Evolutionary conservation across 1,140 invertebrate species (phyloP).

Genomic region (Diprion similis): DNA sequence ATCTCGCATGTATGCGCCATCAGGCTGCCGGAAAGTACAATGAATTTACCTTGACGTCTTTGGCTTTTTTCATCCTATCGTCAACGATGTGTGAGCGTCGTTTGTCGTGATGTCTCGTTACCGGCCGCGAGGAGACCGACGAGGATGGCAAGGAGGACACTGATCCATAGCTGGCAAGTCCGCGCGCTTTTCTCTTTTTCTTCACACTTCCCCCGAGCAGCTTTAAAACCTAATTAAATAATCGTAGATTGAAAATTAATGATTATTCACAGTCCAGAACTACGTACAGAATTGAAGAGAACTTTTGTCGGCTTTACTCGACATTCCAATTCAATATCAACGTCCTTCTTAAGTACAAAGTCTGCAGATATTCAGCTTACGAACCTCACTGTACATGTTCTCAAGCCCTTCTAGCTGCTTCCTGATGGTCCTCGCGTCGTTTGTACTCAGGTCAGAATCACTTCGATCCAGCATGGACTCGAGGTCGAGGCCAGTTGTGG

Average conservation of each 20-base stretch:
- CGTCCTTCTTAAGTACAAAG: too few relatives aligned
- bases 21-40: background rate
- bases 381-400: constrained; percentile 82
- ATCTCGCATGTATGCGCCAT: too few relatives aligned
- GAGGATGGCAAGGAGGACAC: constrained; percentile 83
- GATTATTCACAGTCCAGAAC: too few relatives aligned
- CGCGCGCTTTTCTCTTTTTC: constrained; percentile 63
- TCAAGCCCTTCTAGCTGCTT: constrained; percentile 87
- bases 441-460: constrained; percentile 78
- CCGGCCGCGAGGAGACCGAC: constrained; percentile 78
- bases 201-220: constrained; percentile 75
- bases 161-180: constrained; percentile 71
- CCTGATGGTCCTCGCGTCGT: constrained; percentile 79
- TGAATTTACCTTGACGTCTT: constrained; percentile 72
- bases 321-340: too few relatives aligned
- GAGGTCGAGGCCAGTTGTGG: constrained; percentile 79
- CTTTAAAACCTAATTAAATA: constrained; percentile 72
- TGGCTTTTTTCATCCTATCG: constrained; percentile 75
- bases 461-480: constrained; percentile 81
- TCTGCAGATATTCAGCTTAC: constrained; percentile 35
- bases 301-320: too few relatives aligned
- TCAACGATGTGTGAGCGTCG: constrained; percentile 59
- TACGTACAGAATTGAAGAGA: too few relatives aligned
- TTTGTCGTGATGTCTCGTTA: constrained; percentile 67
- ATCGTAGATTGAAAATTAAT: too few relatives aligned